Evolutionary conservation across 2,113 vertebrate genomes (phyloP).

Genomic region (Tupaia tana): DNA sequence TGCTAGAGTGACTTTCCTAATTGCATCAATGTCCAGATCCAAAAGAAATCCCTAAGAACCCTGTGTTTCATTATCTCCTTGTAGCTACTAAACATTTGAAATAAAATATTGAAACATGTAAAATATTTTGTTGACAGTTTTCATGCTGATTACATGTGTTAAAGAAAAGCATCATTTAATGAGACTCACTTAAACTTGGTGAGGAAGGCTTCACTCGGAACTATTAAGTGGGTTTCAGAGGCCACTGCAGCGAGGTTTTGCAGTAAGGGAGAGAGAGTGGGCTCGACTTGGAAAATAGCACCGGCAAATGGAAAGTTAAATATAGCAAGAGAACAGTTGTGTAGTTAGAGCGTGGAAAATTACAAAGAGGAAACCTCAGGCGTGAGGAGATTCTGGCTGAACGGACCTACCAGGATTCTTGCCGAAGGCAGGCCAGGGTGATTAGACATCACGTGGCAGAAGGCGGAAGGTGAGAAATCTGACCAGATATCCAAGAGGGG

Average conservation of each 20-base stretch:
- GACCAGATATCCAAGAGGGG: background rate
- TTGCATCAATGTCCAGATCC: background rate
- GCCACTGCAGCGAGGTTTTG: background rate
- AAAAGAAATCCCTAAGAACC: constrained; percentile 7
- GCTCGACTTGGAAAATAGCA: background rate
- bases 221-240: background rate
- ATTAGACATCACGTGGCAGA: background rate
- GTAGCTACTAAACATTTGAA: constrained; percentile 4
- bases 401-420: background rate
- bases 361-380: background rate
- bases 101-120: constrained; percentile 13
- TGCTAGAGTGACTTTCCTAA: background rate
- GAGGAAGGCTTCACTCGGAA: background rate
- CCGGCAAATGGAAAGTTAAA: background rate
- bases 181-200: background rate
- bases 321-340: background rate
- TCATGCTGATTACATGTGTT: background rate
- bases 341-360: background rate
- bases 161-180: background rate
- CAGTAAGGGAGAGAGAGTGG: background rate
- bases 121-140: background rate
- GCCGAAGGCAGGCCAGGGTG: background rate
- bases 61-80: background rate
- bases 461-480: background rate
- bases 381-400: background rate